Conservation (phyloP, 2,797 vertebrate genomes). For the Leptodactylus fallax region DNA sequence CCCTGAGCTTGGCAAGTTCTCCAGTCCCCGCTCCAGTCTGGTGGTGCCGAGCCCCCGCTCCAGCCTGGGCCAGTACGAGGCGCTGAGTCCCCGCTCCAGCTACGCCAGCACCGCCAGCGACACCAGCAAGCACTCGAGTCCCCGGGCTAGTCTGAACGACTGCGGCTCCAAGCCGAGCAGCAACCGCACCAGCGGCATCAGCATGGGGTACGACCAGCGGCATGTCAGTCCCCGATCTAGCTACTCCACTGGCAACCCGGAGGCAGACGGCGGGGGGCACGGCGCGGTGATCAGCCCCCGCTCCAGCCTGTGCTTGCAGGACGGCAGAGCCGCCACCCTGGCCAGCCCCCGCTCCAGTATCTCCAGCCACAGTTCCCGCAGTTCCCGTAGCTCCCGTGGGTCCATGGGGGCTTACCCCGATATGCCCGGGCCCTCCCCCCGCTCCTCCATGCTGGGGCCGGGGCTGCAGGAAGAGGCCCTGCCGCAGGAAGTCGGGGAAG, state of each 20-base stretch:
- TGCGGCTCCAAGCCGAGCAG: slow-evolving; percentile 90
- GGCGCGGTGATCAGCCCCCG: slow-evolving; percentile 77
- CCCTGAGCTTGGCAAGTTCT: slow-evolving; percentile 76
- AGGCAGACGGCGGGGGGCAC: slow-evolving; percentile 75
- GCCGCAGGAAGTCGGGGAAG: slow-evolving; percentile 79
- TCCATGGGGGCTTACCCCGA: slow-evolving; percentile 92
- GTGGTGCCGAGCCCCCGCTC: slow-evolving; percentile 81
- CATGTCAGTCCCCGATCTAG: slow-evolving; percentile 90
- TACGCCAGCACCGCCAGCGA: slow-evolving; percentile 87
- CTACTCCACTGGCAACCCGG: slow-evolving; percentile 76
- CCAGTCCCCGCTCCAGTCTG: slow-evolving; percentile 80
- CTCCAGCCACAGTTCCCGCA: slow-evolving; percentile 92
- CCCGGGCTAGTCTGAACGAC: slow-evolving; percentile 88
- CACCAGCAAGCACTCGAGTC: slow-evolving; percentile 89
- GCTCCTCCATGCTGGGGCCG: slow-evolving; percentile 82
- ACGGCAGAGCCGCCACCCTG: slow-evolving; percentile 73
- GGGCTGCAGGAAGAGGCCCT: slow-evolving; percentile 80
- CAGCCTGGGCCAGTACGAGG: slow-evolving; percentile 80
- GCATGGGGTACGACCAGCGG: slow-evolving; percentile 95
- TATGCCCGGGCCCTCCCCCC: slow-evolving; percentile 84
- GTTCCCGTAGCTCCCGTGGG: slow-evolving; percentile 80
- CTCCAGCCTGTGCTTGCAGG: slow-evolving; percentile 84
- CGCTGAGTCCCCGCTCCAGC: slow-evolving; percentile 83
- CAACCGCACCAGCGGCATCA: slow-evolving; percentile 96
- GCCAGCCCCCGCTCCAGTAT: slow-evolving; percentile 92